Conservation (phyloP, 2,888 invertebrate genomes). For the Mythimna ferrago region DNA sequence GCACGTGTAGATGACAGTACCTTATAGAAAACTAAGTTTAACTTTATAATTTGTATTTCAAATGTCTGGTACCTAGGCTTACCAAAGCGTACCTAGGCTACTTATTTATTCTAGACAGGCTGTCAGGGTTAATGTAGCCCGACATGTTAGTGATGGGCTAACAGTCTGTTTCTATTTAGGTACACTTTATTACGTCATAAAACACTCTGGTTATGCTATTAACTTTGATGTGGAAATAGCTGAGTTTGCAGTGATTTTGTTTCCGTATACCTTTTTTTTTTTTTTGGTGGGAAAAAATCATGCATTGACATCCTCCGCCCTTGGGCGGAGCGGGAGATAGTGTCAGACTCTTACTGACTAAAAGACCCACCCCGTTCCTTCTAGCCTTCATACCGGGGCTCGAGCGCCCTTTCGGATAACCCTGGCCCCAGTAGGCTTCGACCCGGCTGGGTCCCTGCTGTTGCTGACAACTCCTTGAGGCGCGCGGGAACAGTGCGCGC, state of each 20-base stretch:
- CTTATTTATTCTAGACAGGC: slow-evolving; percentile 36
- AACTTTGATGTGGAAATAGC: not conserved
- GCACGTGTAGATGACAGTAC: not conserved
- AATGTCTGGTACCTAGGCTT: not conserved
- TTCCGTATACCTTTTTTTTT: not conserved
- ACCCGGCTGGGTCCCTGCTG: too few relatives aligned
- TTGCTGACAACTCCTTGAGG: too few relatives aligned
- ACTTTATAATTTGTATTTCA: not conserved
- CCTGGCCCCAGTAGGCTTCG: too few relatives aligned
- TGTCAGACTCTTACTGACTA: too few relatives aligned
- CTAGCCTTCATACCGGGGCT: too few relatives aligned
- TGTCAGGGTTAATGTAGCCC: slow-evolving; percentile 26
- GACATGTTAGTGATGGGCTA: slow-evolving; percentile 32
- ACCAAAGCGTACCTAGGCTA: not conserved
- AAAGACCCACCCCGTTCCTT: too few relatives aligned
- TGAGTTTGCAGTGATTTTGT: not conserved
- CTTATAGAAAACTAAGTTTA: not conserved
- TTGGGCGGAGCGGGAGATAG: too few relatives aligned
- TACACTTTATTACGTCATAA: slow-evolving; percentile 27
- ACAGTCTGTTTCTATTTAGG: slow-evolving; percentile 13
- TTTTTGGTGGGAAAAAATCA: too few relatives aligned
- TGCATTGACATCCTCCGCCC: too few relatives aligned
- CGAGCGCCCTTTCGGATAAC: too few relatives aligned
- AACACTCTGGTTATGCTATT: slow-evolving; percentile 3
- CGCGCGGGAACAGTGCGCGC: too few relatives aligned